Conservation (phyloP, 2,113 vertebrate species). For the Urocitellus parryii region DNA sequence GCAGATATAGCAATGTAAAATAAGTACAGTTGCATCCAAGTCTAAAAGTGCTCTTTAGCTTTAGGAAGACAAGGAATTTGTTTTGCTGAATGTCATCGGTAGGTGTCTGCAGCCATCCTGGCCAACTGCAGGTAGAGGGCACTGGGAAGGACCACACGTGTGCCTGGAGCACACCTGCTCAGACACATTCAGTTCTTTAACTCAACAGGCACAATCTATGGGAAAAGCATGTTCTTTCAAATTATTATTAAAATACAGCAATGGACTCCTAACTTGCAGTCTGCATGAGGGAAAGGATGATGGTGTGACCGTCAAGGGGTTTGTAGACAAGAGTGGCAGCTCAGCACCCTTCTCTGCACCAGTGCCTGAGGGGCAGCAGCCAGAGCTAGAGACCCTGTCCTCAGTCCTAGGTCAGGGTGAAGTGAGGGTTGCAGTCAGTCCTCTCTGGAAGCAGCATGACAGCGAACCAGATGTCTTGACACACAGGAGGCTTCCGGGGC, state of each 20-base stretch:
- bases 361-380: too few species aligned
- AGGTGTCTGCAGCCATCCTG: background rate
- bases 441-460: background rate
- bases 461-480: slow-evolving; percentile 63
- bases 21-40: background rate
- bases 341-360: background rate
- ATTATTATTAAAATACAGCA: background rate
- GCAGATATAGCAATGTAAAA: background rate
- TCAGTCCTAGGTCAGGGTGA: background rate
- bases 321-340: background rate
- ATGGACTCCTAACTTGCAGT: background rate
- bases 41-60: background rate
- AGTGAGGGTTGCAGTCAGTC: background rate
- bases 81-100: background rate
- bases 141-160: rapidly evolving
- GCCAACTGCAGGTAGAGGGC: rapidly evolving
- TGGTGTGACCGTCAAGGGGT: rapidly evolving
- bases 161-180: rapidly evolving
- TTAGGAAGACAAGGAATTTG: background rate
- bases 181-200: background rate
- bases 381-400: background rate
- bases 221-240: background rate
- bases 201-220: too few species aligned
- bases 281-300: too few species aligned
- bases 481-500: slow-evolving; percentile 24